Percentiles rank a stretch among this genome's conserved stretches.
Conservation (phyloP, 1,140 invertebrate species). For the Drosophila azteca region DNA sequence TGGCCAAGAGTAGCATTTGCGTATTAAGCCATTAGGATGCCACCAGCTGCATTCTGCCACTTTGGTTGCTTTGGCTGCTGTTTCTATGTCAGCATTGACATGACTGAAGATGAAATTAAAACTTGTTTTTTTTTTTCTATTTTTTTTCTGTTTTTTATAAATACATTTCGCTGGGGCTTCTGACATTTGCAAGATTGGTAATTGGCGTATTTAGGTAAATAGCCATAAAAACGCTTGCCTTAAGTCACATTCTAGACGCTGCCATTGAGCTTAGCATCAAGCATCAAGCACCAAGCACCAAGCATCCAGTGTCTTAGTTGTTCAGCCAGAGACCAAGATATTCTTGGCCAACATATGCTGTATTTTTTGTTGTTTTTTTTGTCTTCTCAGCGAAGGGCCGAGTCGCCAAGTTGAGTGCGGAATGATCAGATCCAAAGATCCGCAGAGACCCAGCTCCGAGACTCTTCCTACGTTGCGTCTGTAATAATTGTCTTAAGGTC, state of each 20-base stretch:
- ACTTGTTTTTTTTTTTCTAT: conserved; percentile 53
- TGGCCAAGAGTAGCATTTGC: conserved; percentile 32
- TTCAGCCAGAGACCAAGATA: conserved; percentile 4
- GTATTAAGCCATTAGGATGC: conserved; percentile 62
- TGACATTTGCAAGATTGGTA: conserved; percentile 67
- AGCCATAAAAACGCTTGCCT: conserved; percentile 52
- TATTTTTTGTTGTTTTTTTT: background rate
- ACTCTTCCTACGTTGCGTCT: conserved; percentile 9
- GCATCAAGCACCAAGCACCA: no score
- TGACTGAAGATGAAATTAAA: conserved; percentile 63
- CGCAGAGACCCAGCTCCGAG: no score
- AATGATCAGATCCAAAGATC: background rate
- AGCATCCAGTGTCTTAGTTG: background rate
- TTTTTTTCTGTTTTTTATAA: conserved; percentile 39
- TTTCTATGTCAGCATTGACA: conserved; percentile 69
- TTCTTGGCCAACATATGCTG: conserved; percentile 10
- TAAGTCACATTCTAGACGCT: conserved; percentile 45
- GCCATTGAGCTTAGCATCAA: conserved; percentile 29
- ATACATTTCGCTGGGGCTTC: conserved; percentile 52
- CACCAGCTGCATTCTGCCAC: conserved; percentile 43
- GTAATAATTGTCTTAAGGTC: conserved; percentile 20
- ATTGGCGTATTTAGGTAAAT: conserved; percentile 78
- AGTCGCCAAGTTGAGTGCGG: background rate
- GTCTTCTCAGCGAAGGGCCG: background rate
- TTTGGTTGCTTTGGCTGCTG: conserved; percentile 40